Evolutionary conservation across 2,797 vertebrate genomes (phyloP).

Genomic region (Gila robusta): DNA sequence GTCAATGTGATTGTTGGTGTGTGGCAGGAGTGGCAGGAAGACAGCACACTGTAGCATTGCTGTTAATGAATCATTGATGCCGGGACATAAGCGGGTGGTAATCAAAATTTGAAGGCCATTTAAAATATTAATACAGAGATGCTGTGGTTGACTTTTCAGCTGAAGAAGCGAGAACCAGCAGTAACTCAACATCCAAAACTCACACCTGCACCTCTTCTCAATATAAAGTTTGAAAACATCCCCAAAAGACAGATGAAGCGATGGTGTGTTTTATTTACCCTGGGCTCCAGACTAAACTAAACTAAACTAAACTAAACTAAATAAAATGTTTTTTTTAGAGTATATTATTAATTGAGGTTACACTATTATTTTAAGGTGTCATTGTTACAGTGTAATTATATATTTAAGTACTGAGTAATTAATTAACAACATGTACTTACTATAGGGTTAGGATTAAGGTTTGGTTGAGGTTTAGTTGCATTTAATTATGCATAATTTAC

Average conservation of each 20-base stretch:
- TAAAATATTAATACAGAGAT: constrained; percentile 85
- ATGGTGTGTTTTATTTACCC: background rate
- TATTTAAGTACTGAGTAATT: no score
- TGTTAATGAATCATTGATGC: constrained; percentile 72
- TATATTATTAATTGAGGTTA: no score
- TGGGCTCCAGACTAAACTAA: background rate
- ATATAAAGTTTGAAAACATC: background rate
- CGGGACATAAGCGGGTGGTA: constrained; percentile 74
- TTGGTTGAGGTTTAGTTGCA: no score
- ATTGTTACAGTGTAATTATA: no score
- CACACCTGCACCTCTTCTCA: constrained; percentile 24
- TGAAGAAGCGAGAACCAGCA: constrained; percentile 40
- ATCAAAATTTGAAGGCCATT: constrained; percentile 72
- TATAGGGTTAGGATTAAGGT: no score
- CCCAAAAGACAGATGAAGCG: background rate
- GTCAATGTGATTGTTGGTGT: constrained; percentile 65
- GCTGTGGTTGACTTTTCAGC: constrained; percentile 69
- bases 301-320: no score
- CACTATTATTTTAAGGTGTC: no score
- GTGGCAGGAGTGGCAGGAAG: constrained; percentile 68
- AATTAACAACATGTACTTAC: no score
- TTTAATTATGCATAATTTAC: no score
- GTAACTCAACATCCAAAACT: constrained; percentile 31
- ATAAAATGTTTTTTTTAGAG: no score
- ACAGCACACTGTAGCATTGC: constrained; percentile 67